Conservation (phyloP, 2,888 invertebrate genomes). For the Stegophylla sp. region DNA sequence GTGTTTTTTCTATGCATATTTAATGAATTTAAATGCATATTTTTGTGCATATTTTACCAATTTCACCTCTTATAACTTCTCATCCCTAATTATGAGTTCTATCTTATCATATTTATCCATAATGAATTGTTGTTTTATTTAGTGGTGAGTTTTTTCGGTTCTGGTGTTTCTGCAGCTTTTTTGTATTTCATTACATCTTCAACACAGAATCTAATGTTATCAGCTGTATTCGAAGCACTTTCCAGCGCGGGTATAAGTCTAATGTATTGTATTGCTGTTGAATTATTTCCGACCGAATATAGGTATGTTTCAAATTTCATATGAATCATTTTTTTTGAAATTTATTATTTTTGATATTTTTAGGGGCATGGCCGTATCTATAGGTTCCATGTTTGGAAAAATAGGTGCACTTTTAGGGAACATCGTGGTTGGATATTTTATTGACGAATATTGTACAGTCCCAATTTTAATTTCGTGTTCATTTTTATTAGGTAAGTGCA, state of each 20-base stretch:
- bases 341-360: neutral
- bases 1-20: no score
- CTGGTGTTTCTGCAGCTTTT: slow-evolving; percentile 76
- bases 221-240: slow-evolving; percentile 79
- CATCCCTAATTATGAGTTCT: no score
- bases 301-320: slow-evolving; percentile 68
- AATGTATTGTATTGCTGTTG: slow-evolving; percentile 81
- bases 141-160: slow-evolving; percentile 79
- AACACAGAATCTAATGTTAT: slow-evolving; percentile 75
- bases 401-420: slow-evolving; percentile 44
- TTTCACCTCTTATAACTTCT: no score
- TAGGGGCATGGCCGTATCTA: slow-evolving; percentile 44
- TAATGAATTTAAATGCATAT: no score
- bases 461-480: slow-evolving; percentile 50
- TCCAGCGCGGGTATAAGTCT: slow-evolving; percentile 81
- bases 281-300: slow-evolving; percentile 82
- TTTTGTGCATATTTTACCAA: no score
- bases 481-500: slow-evolving; percentile 32
- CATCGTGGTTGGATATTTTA: slow-evolving; percentile 37
- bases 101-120: no score
- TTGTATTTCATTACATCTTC: slow-evolving; percentile 78
- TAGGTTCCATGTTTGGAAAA: slow-evolving; percentile 41
- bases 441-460: slow-evolving; percentile 33
- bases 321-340: neutral
- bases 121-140: slow-evolving; percentile 54